phyloP scores from a whole-genome alignment of 2,113 vertebrate species.

The Oncorhynchus gorbuscha region DNA sequence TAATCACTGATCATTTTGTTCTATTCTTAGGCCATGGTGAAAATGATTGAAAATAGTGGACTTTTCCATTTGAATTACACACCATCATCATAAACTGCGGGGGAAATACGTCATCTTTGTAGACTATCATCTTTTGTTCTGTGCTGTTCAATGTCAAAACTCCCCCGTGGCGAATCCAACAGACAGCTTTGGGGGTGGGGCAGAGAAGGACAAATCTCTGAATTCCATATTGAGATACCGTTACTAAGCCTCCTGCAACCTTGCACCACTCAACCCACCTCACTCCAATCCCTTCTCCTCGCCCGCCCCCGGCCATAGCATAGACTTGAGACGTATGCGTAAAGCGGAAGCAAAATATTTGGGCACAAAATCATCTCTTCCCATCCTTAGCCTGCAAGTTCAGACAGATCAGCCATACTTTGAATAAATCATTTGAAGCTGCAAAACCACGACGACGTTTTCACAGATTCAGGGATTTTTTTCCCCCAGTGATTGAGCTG shows the following conservation, averaged over 20 bases:
- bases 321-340: conserved; percentile 45
- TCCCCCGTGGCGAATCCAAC: neutral
- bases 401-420: conserved; percentile 50
- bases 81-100: too few species aligned
- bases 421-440: conserved; percentile 45
- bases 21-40: too few species aligned
- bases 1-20: too few species aligned
- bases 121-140: too few species aligned
- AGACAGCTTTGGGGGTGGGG: neutral
- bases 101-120: too few species aligned
- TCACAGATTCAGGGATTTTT: neutral
- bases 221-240: conserved; percentile 76
- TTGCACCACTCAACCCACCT: neutral
- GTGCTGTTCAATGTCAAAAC: neutral
- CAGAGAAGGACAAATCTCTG: conserved; percentile 52
- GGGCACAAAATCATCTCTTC: conserved; percentile 44
- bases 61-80: too few species aligned
- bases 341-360: neutral
- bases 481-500: too few species aligned
- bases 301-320: conserved; percentile 28
- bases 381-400: conserved; percentile 51
- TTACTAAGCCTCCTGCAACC: conserved; percentile 25
- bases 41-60: too few species aligned
- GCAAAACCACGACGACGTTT: neutral
- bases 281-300: conserved; percentile 29